A percentile compares a stretch with the other conserved stretches of the same genome.
Conservation (phyloP, 2,888 invertebrate genomes). For the Ethmia dodecea region DNA sequence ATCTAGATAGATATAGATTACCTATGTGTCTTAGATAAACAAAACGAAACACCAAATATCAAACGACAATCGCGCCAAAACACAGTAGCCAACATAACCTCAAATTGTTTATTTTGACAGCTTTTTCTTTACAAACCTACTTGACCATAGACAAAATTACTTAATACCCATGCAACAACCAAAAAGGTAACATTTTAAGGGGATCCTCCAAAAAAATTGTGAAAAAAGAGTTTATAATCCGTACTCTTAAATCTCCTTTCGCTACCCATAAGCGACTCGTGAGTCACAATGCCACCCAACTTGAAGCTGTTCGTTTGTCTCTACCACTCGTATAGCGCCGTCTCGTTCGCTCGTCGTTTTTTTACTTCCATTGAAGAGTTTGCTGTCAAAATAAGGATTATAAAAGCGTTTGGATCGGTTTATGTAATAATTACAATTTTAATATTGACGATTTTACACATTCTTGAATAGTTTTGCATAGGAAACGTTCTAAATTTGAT, state of each 20-base stretch:
- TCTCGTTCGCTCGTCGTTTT: conserved; percentile 44
- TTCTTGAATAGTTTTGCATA: neutral
- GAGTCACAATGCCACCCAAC: conserved; percentile 71
- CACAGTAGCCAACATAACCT: too few species aligned
- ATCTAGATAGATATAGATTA: too few species aligned
- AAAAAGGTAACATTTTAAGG: conserved; percentile 24
- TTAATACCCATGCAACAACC: conserved; percentile 15
- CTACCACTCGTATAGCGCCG: conserved; percentile 32
- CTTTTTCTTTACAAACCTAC: conserved; percentile 40
- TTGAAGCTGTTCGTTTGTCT: conserved; percentile 30
- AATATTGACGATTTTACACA: too few species aligned
- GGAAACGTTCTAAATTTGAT: neutral
- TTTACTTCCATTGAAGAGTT: conserved; percentile 66
- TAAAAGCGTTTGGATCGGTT: conserved; percentile 61
- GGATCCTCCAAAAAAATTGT: conserved; percentile 25
- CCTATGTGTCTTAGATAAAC: too few species aligned
- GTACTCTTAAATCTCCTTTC: conserved; percentile 33
- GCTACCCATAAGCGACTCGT: conserved; percentile 37
- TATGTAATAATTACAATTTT: conserved; percentile 42
- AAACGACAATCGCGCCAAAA: too few species aligned
- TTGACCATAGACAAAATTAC: conserved; percentile 30
- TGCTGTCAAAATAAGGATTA: conserved; percentile 77
- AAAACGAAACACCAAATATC: too few species aligned
- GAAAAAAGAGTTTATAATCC: conserved; percentile 36
- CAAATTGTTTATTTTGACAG: conserved; percentile 2